Base-by-base conservation (phyloP, 1,140 invertebrate genomes). In the Liolophura sinensis region DNA sequence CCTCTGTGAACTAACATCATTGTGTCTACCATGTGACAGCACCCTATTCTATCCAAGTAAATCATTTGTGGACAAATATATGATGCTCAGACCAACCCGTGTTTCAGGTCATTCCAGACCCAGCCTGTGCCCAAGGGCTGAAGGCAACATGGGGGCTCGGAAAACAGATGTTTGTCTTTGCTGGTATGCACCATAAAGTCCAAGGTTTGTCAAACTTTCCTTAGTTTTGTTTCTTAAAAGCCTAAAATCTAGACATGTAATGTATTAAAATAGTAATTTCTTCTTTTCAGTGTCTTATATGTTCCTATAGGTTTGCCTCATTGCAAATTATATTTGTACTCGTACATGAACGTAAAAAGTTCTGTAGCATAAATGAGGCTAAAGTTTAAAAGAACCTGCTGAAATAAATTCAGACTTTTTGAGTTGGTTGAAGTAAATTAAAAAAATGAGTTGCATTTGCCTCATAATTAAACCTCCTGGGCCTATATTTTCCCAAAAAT, bases 61-160 rank as follows among this genome's bases (percentile, higher is more conserved):
- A 25, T 49, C 49, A 22, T 60, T 48, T n/a, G 24, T 52, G n/a
- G 31, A n/a, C 50, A 56, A 18, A 20, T 65, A 60, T 51, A 27
- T 50, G n/a, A 25, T 68, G 47, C 51, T 62, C 9, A 40, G 9
- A 40, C 9, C 9, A 40, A 40, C 31, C 31, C 31, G 3, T 9
- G 40, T 64, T 75, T 52, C 60, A 82, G 81, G 66, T 65, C 14
- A 64, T 82, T 15, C 68, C 62, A 18, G 69, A 70, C 27, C 54
- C 62, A 46, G 60, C 22, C 11, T 65, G 63, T 59, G 18, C 60
- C 49, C 59, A 54, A 24, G 67, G 73, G n/a, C 51, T 81, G 46
- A 70, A 71, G 54, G 63, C 79, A 49, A 68, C 67, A 60, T 82
- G 81, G 81, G 81, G 81, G 7, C 56, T 79, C 49, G 81, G 79